Evolutionary conservation across 1,140 invertebrate species (phyloP).

Genomic region (Penaeus vannamei): DNA sequence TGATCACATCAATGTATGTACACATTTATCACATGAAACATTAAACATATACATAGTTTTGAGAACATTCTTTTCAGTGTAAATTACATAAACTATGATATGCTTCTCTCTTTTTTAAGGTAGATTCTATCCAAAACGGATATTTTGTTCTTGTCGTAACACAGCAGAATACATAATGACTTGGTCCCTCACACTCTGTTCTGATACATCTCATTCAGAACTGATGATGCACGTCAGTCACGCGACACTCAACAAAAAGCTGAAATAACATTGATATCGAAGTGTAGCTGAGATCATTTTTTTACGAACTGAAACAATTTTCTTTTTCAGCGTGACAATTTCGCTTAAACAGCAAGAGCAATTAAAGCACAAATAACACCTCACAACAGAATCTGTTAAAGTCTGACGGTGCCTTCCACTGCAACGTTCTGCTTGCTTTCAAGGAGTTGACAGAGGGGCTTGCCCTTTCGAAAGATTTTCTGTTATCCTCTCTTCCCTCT

Average conservation of each 20-base stretch:
- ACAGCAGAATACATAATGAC: slow-evolving; percentile 42
- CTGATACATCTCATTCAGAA: slow-evolving; percentile 20
- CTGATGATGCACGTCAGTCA: slow-evolving; percentile 32
- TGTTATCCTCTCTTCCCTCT: too few species aligned
- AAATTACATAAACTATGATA: slow-evolving; percentile 62
- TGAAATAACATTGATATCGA: slow-evolving; percentile 33
- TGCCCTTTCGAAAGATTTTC: too few species aligned
- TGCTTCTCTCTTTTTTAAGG: slow-evolving; percentile 42
- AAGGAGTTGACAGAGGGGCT: too few species aligned
- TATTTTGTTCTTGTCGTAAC: slow-evolving; percentile 50
- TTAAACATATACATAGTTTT: slow-evolving; percentile 59
- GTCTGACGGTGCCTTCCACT: too few species aligned
- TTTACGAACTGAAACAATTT: background rate
- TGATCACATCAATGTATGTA: slow-evolving; percentile 45
- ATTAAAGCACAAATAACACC: background rate
- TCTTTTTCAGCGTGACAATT: background rate
- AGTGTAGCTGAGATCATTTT: slow-evolving; percentile 54
- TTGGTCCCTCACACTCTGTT: slow-evolving; percentile 54
- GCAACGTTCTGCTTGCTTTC: too few species aligned
- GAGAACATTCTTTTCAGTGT: slow-evolving; percentile 34
- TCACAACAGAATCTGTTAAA: too few species aligned
- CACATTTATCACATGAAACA: slow-evolving; percentile 55
- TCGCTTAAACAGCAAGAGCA: background rate
- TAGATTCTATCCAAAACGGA: slow-evolving; percentile 39
- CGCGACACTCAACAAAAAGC: slow-evolving; percentile 46